A percentile compares a stretch with the other conserved stretches of the same genome.
These are phyloP conservation scores for Pristionchus exspectatus DNA, from an alignment of 2,888 invertebrate genomes.

Conservation along the genomic window DNA sequence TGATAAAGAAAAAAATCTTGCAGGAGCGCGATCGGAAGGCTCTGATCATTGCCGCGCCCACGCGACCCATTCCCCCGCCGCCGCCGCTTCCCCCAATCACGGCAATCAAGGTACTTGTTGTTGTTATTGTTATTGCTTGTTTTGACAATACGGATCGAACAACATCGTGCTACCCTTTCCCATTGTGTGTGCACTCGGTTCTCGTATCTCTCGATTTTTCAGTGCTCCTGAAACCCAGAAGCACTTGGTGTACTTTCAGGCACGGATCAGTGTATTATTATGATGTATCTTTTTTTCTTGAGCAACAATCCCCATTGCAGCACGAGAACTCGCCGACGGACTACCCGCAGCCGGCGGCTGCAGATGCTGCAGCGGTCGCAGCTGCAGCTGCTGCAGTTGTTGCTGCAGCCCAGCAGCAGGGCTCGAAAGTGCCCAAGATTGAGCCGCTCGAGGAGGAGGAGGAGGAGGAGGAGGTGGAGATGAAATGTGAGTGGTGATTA, in stretches of 20 bases:
- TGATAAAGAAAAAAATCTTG: not conserved
- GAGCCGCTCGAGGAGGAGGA: constrained; percentile 10
- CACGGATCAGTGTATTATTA: no score
- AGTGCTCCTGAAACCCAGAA: no score
- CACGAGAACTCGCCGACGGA: not conserved
- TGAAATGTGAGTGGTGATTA: not conserved
- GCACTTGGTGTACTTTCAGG: no score
- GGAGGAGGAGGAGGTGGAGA: not conserved
- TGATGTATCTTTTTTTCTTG: not conserved
- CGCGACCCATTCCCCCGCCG: not conserved
- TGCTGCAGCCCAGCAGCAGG: not conserved
- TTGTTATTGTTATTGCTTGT: not conserved
- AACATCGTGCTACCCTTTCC: no score
- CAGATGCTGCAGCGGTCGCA: not conserved
- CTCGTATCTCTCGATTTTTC: no score
- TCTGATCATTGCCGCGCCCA: not conserved
- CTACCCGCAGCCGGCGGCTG: not conserved
- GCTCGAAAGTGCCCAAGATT: not conserved
- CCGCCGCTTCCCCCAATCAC: not conserved
- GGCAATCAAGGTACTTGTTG: constrained; percentile 12
- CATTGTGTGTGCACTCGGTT: no score
- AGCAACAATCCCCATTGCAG: not conserved
- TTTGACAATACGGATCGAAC: not conserved
- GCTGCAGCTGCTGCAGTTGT: not conserved
- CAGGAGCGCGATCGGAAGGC: not conserved